phyloP scores from a whole-genome alignment of 2,888 invertebrate species.

The Latheticus oryzae region DNA sequence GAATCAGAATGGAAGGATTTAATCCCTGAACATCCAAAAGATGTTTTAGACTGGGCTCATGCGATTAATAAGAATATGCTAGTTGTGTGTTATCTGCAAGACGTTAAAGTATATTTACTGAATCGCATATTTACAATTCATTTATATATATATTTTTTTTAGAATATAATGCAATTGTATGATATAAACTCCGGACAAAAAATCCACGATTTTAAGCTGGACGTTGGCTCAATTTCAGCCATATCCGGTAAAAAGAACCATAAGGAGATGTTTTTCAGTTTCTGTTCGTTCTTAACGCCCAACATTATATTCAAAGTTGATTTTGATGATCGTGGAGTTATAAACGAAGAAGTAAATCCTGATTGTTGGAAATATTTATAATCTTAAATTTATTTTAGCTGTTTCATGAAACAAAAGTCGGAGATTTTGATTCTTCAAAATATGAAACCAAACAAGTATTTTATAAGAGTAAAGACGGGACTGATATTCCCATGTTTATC shows the following conservation, averaged over 20 bases:
- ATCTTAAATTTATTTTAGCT: slow-evolving; percentile 69
- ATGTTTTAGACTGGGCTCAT: slow-evolving; percentile 91
- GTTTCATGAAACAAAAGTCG: slow-evolving; percentile 86
- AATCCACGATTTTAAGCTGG: slow-evolving; percentile 80
- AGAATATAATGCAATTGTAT: slow-evolving; percentile 88
- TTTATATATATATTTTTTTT: slow-evolving; percentile 44
- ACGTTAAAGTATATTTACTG: slow-evolving; percentile 83
- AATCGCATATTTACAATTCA: slow-evolving; percentile 1
- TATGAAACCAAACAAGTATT: slow-evolving; percentile 92
- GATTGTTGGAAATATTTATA: slow-evolving; percentile 18
- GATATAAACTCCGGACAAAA: slow-evolving; percentile 78
- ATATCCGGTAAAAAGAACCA: slow-evolving; percentile 88
- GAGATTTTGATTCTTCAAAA: slow-evolving; percentile 81
- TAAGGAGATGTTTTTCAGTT: slow-evolving; percentile 92
- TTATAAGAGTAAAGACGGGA: slow-evolving; percentile 92
- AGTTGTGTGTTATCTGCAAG: slow-evolving; percentile 88
- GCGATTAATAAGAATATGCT: slow-evolving; percentile 89
- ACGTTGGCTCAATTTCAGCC: slow-evolving; percentile 87
- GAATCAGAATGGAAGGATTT: slow-evolving; percentile 87
- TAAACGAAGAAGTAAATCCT: slow-evolving; percentile 71
- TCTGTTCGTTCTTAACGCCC: slow-evolving; percentile 94
- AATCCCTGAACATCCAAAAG: slow-evolving; percentile 83
- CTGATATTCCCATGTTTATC: slow-evolving; percentile 96
- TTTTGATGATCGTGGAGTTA: slow-evolving; percentile 69
- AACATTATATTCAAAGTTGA: slow-evolving; percentile 89